Evolutionary conservation across 92 coral and sea anemone species (phyloP), one percentile per base, ranked within the genome.

Genomic region (Meandrina meandrites): DNA sequence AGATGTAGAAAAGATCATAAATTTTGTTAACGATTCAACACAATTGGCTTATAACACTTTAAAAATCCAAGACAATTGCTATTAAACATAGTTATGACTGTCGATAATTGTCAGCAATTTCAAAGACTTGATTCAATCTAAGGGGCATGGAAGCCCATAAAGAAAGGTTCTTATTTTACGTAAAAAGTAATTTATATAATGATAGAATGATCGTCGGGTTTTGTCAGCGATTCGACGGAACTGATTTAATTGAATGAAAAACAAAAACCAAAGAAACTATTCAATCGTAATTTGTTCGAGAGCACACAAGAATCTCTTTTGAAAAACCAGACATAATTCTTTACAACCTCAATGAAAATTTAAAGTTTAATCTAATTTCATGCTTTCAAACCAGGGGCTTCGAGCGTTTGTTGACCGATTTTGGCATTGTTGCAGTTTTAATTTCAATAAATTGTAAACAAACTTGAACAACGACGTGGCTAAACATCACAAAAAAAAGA

Each of bases 291-390:
- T 58, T 58, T 60, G 28, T 60, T 24, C 1, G 14, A 48, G 14
- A 12, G 11, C 11, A 4, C 53, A 8, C 1, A 10, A 24, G 68
- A 60, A 0, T 0, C 8, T 1, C 7, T 60, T n/a, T 0, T 8
- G 68, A 60, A 60, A 60, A 60, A n/a, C 67, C 68, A 60, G 68
- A 60, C 68, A 60, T 24, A 60, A 60, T 60, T 57, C 68, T 24
- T 60, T 60, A 11, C 30, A 60, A 60, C 30, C 68, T 60, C 68
- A 60, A 30, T 22, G 68, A 60, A 60, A 60, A 24, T 0, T 27
- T n/a, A 60, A 60, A 6, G 68, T 18, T 57, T 60, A 60, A 60
- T 14, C 1, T 3, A 18, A 60, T 60, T 30, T 6, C 68, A 60
- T 60, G 68, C 27, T 60, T 60, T 60, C 68, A 60, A 60, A 22